These are phyloP conservation scores for Bimastos eiseni DNA, from an alignment of 2,888 invertebrate genomes.

Conservation along the genomic window DNA sequence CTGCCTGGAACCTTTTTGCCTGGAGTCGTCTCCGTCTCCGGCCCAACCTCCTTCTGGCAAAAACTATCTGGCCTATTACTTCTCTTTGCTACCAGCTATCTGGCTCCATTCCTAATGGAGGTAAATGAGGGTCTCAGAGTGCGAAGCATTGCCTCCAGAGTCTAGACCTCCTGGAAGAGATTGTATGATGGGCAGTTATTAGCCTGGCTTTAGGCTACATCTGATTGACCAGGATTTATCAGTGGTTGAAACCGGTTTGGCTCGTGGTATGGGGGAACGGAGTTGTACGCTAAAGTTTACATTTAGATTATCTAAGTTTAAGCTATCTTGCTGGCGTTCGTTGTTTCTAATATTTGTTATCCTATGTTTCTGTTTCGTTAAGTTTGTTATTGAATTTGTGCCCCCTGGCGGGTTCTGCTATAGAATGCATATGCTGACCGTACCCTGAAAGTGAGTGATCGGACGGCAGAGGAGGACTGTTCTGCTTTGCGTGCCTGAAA, in stretches of 20 bases:
- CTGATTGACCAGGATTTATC: neutral
- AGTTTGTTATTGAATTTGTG: neutral
- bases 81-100: neutral
- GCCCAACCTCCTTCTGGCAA: neutral
- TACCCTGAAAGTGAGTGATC: neutral
- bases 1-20: neutral
- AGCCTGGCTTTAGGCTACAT: neutral
- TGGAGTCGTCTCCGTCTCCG: neutral
- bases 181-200: slow-evolving; percentile 1
- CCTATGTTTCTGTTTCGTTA: neutral
- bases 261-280: neutral
- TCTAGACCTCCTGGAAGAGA: neutral
- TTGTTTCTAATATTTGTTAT: neutral
- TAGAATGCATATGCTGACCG: neutral
- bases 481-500: neutral
- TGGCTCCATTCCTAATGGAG: neutral
- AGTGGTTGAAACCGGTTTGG: neutral
- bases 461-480: neutral
- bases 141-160: neutral
- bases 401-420: neutral
- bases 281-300: neutral
- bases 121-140: neutral
- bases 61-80: no score
- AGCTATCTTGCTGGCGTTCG: neutral
- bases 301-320: neutral